Conservation (phyloP, 1,140 invertebrate genomes). For the Ceratitis capitata region DNA sequence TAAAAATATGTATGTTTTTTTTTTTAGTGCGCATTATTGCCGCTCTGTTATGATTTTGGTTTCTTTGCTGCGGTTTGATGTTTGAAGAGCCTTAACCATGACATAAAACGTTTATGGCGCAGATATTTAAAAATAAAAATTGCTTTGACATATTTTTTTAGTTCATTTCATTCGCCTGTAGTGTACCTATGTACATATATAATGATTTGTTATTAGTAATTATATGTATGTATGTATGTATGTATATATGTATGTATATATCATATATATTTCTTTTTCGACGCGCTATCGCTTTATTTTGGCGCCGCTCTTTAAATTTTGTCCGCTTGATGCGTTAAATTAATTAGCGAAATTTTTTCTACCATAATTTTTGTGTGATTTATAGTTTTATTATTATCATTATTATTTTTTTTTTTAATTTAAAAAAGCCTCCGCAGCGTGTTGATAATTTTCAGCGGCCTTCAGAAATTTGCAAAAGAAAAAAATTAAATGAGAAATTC, state of each 20-base stretch:
- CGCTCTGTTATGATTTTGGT: background rate
- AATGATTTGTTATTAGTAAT: background rate
- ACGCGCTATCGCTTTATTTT: background rate
- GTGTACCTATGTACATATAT: background rate
- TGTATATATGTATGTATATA: too few relatives aligned
- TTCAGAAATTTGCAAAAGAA: background rate
- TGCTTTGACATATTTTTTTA: background rate
- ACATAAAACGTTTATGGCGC: background rate
- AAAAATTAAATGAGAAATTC: background rate
- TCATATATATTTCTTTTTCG: background rate
- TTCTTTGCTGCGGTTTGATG: background rate
- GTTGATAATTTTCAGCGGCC: background rate
- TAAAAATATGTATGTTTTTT: background rate
- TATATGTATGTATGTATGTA: background rate
- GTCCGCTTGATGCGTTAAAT: background rate
- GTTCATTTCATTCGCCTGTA: too few relatives aligned
- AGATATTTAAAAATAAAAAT: background rate
- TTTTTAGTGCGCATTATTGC: background rate
- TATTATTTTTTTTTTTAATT: background rate
- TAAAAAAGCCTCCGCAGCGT: too few relatives aligned
- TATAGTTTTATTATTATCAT: background rate
- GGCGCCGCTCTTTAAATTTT: background rate
- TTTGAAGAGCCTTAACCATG: background rate
- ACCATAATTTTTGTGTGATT: background rate
- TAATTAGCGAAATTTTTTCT: background rate